Percentiles rank a stretch among this genome's conserved stretches.
Evolutionary conservation across 2,113 vertebrate species (phyloP).

Genomic region (Ammodytes marinus): DNA sequence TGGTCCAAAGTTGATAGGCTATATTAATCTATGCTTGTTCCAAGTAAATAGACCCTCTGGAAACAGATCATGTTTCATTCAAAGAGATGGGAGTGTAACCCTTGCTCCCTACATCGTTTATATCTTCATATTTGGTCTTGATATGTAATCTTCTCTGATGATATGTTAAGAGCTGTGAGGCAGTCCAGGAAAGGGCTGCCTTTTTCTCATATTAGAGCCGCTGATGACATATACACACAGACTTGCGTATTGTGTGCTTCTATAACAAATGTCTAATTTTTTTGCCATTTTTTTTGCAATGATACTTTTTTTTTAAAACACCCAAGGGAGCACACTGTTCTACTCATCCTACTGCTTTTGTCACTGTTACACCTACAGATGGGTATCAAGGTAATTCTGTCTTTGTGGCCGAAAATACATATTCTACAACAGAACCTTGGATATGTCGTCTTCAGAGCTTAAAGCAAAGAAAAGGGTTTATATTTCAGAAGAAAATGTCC

Average conservation of each 20-base stretch:
- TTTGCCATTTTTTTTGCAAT: neutral
- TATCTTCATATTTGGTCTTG: constrained; percentile 23
- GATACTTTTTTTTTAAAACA: neutral
- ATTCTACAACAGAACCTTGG: neutral
- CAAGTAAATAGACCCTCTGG: constrained; percentile 20
- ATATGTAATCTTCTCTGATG: constrained; percentile 53
- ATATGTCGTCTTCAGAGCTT: neutral
- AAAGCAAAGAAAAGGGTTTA: neutral
- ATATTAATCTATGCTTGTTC: constrained; percentile 42
- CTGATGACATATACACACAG: constrained; percentile 31
- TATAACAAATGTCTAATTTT: neutral
- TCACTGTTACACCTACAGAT: neutral
- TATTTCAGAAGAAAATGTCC: neutral
- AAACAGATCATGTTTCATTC: constrained; percentile 60
- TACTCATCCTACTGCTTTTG: neutral
- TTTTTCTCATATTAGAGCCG: neutral
- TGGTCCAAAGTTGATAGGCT: constrained; percentile 10
- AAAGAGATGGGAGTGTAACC: constrained; percentile 35
- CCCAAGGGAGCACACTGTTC: constrained; percentile 1
- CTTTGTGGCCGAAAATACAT: neutral
- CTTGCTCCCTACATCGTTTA: constrained; percentile 53
- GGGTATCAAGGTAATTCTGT: constrained; percentile 9
- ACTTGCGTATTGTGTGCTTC: constrained; percentile 3
- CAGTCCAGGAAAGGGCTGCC: neutral
- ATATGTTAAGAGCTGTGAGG: neutral